Percentiles rank a stretch among this genome's conserved stretches.
Evolutionary conservation across 1,140 invertebrate genomes (phyloP).

Genomic region (Xylocopa sonorina): DNA sequence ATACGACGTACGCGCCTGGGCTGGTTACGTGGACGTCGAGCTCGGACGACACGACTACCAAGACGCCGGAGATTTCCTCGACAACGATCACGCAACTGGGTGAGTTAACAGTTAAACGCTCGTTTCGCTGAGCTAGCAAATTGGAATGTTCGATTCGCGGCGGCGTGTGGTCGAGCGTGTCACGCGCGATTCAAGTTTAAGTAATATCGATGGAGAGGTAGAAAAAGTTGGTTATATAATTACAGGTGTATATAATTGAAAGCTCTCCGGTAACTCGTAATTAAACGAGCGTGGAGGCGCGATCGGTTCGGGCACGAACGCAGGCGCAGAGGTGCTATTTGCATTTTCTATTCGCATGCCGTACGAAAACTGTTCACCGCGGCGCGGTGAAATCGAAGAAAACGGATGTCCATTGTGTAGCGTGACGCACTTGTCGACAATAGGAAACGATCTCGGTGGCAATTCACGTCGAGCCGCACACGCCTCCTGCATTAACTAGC

Average conservation of each 20-base stretch:
- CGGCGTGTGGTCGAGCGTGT: no score
- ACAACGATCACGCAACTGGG: constrained; percentile 52
- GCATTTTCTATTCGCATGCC: constrained; percentile 27
- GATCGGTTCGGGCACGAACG: constrained; percentile 6
- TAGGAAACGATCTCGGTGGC: constrained; percentile 53
- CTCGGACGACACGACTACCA: constrained; percentile 78
- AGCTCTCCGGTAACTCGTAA: constrained; percentile 5
- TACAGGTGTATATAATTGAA: no score
- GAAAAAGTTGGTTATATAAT: no score
- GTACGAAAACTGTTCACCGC: constrained; percentile 11
- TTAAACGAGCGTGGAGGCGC: constrained; percentile 3
- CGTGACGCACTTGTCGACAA: constrained; percentile 39
- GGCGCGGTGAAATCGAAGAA: constrained; percentile 71
- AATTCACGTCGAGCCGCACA: constrained; percentile 45
- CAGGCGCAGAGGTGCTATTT: constrained; percentile 11
- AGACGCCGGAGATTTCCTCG: constrained; percentile 61
- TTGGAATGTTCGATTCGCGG: neutral
- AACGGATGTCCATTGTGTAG: constrained; percentile 63
- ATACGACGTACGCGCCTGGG: constrained; percentile 74
- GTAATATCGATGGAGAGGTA: no score
- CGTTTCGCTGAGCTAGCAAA: neutral
- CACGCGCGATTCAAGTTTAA: neutral
- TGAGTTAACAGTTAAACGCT: constrained; percentile 22
- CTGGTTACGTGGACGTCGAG: constrained; percentile 85
- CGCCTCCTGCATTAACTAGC: constrained; percentile 52